phyloP scores from a whole-genome alignment of 2,113 vertebrate species.

The Mirza zaza region DNA sequence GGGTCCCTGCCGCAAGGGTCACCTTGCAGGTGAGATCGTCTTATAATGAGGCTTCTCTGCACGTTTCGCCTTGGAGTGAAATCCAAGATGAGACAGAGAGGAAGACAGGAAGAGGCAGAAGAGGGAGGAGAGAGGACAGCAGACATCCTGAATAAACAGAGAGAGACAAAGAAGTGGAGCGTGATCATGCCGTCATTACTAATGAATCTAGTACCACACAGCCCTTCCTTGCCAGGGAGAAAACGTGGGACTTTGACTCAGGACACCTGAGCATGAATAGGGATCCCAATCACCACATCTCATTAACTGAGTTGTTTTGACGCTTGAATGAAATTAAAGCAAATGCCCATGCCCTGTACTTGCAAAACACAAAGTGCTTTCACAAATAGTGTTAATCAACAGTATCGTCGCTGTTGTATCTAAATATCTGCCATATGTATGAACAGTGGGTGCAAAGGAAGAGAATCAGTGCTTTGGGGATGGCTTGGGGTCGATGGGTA shows the following conservation, averaged over 20 bases:
- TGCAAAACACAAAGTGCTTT: slow-evolving; percentile 1
- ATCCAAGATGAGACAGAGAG: background rate
- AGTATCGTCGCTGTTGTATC: background rate
- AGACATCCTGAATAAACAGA: background rate
- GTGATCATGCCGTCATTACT: background rate
- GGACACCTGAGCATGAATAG: background rate
- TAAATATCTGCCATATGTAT: background rate
- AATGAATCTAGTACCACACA: background rate
- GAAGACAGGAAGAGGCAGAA: background rate
- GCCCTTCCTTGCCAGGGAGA: background rate
- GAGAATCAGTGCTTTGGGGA: background rate
- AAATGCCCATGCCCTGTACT: background rate
- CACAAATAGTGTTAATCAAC: background rate
- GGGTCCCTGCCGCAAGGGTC: background rate
- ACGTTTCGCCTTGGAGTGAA: background rate
- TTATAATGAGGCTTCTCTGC: background rate
- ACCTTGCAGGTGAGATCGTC: background rate
- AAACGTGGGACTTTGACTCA: background rate
- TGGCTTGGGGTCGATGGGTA: background rate
- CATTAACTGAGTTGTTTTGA: background rate
- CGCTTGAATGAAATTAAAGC: background rate
- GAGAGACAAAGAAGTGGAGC: background rate
- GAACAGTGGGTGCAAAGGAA: background rate
- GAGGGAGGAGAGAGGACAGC: background rate
- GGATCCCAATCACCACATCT: background rate